Base-by-base conservation (phyloP, 2,113 vertebrate species). In the Cervus canadensis region DNA sequence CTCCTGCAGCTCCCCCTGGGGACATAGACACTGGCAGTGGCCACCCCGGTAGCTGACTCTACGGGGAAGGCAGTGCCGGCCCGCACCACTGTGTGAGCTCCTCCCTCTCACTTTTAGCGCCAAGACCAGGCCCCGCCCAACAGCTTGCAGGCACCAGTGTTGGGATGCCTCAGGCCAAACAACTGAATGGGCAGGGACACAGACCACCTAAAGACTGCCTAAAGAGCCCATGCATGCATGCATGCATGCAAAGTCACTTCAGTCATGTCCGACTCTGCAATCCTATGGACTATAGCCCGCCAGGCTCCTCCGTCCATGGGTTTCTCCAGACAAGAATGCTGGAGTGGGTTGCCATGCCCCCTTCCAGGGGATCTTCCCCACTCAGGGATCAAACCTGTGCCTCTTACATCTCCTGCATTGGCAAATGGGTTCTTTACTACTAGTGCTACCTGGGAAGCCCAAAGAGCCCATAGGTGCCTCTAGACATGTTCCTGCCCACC, bases 1-100 rank as follows among this genome's bases (percentile, higher is more conserved):
- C 52, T 36, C 21, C 52, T 56, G 52, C 19, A 7, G 81, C 33
- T 56, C 21, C 25, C 13, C 13, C 33, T 54, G 81, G 50, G 33
- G 0, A 36, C 33, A 14, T 0, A 25, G 81, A 54, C 81, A 36
- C 12, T 23, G 33, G 81, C 33, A 36, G 81, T 23, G 6, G 33
- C 12, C 21, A 1, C 21, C 13, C 6, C 3, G 0, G 33, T 52
- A 36, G 30, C 50, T 54, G 16, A 14, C n/a, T 82, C 48, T 25
- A 54, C 3, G 1, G 13, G 79, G 19, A 36, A 25, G 6, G 81
- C 81, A 14, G 50, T 36, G 50, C 21, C 23, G 3, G 19, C 3
- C 5, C 0, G 1, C 12, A 23, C 50, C 33, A 14, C 13, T 54
- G 6, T 14, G 11, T n/a, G 8, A 30, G 79, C 30, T 52, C 79